Percentiles rank a stretch among this genome's conserved stretches.
Conservation (phyloP, 1,140 invertebrate genomes). For the Leptinotarsa texana region DNA sequence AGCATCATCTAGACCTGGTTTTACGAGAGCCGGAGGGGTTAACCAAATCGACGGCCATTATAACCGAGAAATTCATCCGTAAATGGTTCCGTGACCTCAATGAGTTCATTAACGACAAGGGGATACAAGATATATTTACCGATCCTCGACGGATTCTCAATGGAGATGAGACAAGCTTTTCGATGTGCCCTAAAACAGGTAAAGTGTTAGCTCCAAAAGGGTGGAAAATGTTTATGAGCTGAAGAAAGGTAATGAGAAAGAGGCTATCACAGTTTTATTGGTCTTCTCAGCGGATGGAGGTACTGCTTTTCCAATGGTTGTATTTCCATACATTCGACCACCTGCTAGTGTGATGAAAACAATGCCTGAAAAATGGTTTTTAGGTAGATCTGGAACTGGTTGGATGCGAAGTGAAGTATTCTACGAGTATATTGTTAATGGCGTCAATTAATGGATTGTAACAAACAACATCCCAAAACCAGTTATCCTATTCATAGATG, state of each 20-base stretch:
- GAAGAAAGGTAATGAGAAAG: neutral
- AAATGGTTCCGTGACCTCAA: neutral
- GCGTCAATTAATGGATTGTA: neutral
- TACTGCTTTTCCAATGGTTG: too few species aligned
- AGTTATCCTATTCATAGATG: neutral
- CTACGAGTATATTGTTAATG: neutral
- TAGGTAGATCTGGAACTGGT: neutral
- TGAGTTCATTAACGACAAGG: neutral
- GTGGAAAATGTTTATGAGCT: neutral
- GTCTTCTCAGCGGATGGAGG: neutral
- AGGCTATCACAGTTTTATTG: neutral
- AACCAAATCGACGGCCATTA: neutral
- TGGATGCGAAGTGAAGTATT: neutral
- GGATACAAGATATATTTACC: too few species aligned
- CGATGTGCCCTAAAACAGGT: slow-evolving; percentile 5
- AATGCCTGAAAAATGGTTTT: neutral
- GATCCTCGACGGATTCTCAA: neutral
- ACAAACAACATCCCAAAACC: neutral
- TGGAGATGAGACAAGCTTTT: slow-evolving; percentile 8
- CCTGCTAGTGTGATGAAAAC: neutral
- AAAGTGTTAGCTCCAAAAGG: neutral
- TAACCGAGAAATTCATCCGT: neutral
- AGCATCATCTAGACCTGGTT: slow-evolving; percentile 4
- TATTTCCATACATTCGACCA: neutral
- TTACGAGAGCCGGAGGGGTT: neutral